Base-by-base conservation (phyloP, 2,888 invertebrate species). In the Exocentrus adspersus region DNA sequence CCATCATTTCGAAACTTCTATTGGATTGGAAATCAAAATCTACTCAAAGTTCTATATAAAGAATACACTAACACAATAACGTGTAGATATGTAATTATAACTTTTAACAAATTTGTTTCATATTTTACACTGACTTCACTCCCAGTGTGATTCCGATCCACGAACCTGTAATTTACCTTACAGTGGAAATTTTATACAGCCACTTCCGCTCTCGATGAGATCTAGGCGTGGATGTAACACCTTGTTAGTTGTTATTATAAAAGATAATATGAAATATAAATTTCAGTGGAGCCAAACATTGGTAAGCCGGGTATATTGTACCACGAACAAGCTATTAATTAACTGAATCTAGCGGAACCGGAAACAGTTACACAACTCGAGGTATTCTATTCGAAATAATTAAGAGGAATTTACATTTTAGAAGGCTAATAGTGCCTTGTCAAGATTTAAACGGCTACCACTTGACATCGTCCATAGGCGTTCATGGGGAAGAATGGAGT, bases 361-460 rank as follows among this genome's bases (percentile, higher is more conserved):
- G 58, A 64, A 60, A 64, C 28, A 41, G 54, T 43, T 45, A 60
- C 50, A 60, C 32, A 60, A 41, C 51, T 61, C 48, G 28, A 24
- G 16, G 30, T n/a, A 52, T 56, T 57, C 57, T 57, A 52, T 54
- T 43, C 10, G 14, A 56, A 60, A 57, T 64, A 64, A 64, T 64
- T 60, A 57, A 50, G 60, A 57, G 45, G 30, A 57, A 64, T 64
- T 64, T 59, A 60, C 57, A 61, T 60, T 64, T n/a, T 48, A 56
- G 59, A 50, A 24, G 16, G 62, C 62, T 64, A 52, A 61, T 64
- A 64, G 56, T 21, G 28, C 37, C 60, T 50, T 61, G 53, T 60
- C 62, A 62, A 62, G 54, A 62, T 62, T 56, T 62, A 62, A 62
- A 62, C 46, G 62, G 62, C 62, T 46, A 57, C 24, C 56, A 45